Conservation (phyloP, 2,797 vertebrate species). For the Discoglossus pictus region DNA sequence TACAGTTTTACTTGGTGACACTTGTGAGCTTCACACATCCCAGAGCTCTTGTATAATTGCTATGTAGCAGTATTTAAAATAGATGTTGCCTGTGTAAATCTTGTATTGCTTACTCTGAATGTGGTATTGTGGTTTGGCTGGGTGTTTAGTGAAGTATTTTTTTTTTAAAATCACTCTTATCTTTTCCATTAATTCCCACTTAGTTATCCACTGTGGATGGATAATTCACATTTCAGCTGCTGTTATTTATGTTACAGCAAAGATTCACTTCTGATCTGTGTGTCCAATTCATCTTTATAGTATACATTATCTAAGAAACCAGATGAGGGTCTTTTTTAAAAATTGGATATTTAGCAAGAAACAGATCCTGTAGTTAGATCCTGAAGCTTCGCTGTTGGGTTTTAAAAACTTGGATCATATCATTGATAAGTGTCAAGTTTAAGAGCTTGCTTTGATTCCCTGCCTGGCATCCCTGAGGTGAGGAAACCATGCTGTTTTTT, state of each 20-base stretch:
- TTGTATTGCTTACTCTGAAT: constrained; percentile 1
- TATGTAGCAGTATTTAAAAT: no score
- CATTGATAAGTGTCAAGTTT: constrained; percentile 38
- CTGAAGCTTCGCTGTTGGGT: constrained; percentile 32
- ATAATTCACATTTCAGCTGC: constrained; percentile 38
- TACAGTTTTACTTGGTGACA: constrained; percentile 10
- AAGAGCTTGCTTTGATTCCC: constrained; percentile 40
- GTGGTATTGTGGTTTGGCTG: constrained; percentile 5
- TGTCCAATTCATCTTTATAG: constrained; percentile 49
- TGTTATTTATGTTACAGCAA: constrained; percentile 19
- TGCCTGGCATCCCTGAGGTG: constrained; percentile 28
- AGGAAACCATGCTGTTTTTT: constrained; percentile 41
- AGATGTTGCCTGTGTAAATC: constrained; percentile 26
- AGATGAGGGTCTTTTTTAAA: constrained; percentile 29
- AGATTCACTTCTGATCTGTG: constrained; percentile 24
- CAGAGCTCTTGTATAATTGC: constrained; percentile 21
- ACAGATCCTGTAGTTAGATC: constrained; percentile 20
- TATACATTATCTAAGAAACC: constrained; percentile 33
- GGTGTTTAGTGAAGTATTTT: constrained; percentile 8
- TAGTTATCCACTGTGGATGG: constrained; percentile 32
- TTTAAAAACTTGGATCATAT: constrained; percentile 47
- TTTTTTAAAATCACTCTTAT: constrained; percentile 42
- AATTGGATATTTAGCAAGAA: constrained; percentile 20
- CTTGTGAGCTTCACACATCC: constrained; percentile 3
- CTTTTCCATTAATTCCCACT: constrained; percentile 43